Conservation (phyloP, 2,113 vertebrate genomes). For the Halichoeres trimaculatus region DNA sequence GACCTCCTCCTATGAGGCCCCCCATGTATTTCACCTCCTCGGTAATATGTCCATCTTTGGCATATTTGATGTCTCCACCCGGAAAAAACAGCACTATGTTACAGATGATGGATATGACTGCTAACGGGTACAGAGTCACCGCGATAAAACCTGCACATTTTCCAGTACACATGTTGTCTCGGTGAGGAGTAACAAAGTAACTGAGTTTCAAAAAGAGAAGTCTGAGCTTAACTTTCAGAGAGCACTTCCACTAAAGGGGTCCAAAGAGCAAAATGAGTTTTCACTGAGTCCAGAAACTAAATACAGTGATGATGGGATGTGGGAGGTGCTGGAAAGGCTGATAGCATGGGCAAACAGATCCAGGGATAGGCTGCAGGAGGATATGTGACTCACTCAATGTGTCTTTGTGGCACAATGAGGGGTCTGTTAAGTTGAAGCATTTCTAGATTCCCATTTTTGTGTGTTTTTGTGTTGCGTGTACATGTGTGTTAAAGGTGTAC, state of each 20-base stretch:
- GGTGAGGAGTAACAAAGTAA: neutral
- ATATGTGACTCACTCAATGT: conserved; percentile 43
- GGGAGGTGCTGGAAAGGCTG: conserved; percentile 33
- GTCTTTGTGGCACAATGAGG: neutral
- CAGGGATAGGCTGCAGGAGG: conserved; percentile 31
- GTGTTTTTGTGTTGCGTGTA: no score
- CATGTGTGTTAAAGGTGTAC: neutral
- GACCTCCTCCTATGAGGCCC: conserved; percentile 83
- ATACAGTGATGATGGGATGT: conserved; percentile 7
- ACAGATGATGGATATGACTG: conserved; percentile 79
- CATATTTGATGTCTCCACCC: conserved; percentile 72
- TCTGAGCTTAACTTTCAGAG: neutral
- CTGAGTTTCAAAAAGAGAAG: neutral
- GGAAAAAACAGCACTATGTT: conserved; percentile 87
- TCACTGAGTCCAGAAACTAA: neutral
- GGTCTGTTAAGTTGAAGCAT: conserved; percentile 9
- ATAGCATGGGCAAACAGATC: conserved; percentile 49
- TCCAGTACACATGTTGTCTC: conserved; percentile 83
- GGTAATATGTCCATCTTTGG: conserved; percentile 75
- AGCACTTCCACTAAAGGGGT: neutral
- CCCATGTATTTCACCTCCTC: conserved; percentile 86
- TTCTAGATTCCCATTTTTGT: neutral
- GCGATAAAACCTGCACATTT: conserved; percentile 81
- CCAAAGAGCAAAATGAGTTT: neutral
- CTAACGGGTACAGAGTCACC: conserved; percentile 79